Percentiles rank a stretch among this genome's conserved stretches.
Conservation (phyloP, 1,140 invertebrate species). For the Sipha flava region DNA sequence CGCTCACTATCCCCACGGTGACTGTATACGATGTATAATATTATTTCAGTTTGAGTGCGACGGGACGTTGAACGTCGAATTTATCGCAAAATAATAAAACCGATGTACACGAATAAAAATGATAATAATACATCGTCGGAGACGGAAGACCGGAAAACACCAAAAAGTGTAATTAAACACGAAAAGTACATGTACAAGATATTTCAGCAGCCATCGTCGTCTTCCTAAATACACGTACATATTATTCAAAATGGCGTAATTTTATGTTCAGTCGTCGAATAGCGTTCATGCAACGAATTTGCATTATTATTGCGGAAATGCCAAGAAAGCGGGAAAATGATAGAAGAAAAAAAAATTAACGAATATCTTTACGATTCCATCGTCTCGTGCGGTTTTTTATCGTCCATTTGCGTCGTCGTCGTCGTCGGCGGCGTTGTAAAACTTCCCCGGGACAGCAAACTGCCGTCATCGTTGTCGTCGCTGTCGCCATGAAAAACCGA, state of each 20-base stretch:
- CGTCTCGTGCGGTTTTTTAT: background rate
- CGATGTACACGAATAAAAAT: no score
- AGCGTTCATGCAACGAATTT: background rate
- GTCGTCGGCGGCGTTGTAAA: no score
- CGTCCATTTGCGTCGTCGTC: no score
- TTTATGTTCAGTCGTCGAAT: background rate
- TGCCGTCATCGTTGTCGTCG: no score
- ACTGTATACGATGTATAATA: no score
- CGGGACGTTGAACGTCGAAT: background rate
- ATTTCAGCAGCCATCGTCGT: background rate
- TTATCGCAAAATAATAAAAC: background rate
- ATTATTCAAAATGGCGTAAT: conserved; percentile 25
- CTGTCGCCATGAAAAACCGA: no score
- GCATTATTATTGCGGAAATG: background rate
- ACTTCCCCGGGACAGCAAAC: no score
- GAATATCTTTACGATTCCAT: background rate
- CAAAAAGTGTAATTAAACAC: background rate
- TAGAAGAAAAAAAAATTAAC: background rate
- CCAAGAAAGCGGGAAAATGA: background rate
- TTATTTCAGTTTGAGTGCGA: no score
- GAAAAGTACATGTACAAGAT: background rate
- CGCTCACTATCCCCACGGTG: no score
- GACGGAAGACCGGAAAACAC: background rate
- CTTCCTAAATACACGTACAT: background rate
- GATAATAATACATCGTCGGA: no score